A percentile compares a stretch with the other conserved stretches of the same genome.
phyloP scores from a whole-genome alignment of 2,113 vertebrate genomes.

The Larimichthys polyactis region DNA sequence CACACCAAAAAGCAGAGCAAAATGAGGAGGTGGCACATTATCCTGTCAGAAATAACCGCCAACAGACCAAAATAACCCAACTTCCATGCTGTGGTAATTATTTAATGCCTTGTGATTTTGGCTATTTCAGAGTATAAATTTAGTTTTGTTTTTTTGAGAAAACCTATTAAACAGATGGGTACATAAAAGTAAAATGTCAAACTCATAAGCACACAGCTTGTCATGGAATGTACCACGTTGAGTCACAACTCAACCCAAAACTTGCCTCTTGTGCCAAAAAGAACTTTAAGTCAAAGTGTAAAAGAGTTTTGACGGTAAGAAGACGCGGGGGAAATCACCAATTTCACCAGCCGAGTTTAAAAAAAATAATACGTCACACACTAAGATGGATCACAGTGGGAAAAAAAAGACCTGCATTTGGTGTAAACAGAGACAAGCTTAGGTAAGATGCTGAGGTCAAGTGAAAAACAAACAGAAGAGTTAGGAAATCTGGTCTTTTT shows the following conservation, averaged over 20 bases:
- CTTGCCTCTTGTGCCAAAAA: slow-evolving; percentile 3
- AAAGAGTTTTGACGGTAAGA: not conserved
- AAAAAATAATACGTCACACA: slow-evolving; percentile 6
- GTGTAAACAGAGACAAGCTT: not conserved
- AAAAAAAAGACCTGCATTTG: slow-evolving; percentile 3
- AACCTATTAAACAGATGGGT: slow-evolving; percentile 44
- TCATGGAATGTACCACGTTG: slow-evolving; percentile 53
- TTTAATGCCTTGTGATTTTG: slow-evolving; percentile 63
- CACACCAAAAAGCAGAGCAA: slow-evolving; percentile 30
- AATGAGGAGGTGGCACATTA: slow-evolving; percentile 61
- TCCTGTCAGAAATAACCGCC: slow-evolving; percentile 67
- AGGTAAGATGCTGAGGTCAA: not conserved
- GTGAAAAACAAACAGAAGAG: slow-evolving; percentile 5
- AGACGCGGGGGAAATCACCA: not conserved
- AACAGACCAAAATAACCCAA: slow-evolving; percentile 70
- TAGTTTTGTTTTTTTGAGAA: slow-evolving; percentile 55
- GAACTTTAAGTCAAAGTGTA: not conserved
- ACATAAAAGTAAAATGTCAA: slow-evolving; percentile 64
- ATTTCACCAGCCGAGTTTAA: slow-evolving; percentile 11
- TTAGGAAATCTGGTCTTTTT: slow-evolving; percentile 5
- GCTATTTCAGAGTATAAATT: slow-evolving; percentile 63
- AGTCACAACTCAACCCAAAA: slow-evolving; percentile 50
- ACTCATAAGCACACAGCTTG: slow-evolving; percentile 40
- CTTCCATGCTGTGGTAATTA: slow-evolving; percentile 40
- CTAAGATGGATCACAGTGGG: not conserved